These are phyloP conservation scores for Acanthurus lineatus DNA, from an alignment of 2,797 vertebrate species.

Conservation along the genomic window DNA sequence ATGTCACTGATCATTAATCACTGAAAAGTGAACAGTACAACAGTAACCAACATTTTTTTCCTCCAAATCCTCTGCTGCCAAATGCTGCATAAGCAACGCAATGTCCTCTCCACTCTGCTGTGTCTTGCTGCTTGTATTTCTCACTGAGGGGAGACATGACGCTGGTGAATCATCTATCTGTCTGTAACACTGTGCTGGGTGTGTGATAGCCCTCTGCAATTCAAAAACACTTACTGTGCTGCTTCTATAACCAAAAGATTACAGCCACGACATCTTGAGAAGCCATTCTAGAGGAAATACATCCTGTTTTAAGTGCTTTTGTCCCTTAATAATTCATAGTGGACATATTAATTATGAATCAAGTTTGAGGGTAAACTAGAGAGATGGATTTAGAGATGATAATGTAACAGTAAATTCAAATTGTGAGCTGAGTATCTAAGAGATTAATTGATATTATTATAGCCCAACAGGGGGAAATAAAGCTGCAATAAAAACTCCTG, in stretches of 20 bases:
- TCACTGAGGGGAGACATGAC: constrained; percentile 13
- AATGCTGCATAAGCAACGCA: constrained; percentile 29
- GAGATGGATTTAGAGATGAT: constrained; percentile 39
- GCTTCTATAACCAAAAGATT: constrained; percentile 12
- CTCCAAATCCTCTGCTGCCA: constrained; percentile 19
- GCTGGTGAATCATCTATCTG: constrained; percentile 31
- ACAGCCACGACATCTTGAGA: constrained; percentile 9
- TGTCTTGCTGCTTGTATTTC: constrained; percentile 41
- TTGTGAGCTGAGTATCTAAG: constrained; percentile 15
- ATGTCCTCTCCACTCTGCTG: constrained; percentile 41
- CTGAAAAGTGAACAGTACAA: constrained; percentile 30
- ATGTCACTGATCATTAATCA: constrained; percentile 37
- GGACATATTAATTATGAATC: constrained; percentile 70
- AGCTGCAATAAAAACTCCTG: background rate
- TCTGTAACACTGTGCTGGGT: constrained; percentile 18
- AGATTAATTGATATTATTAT: constrained; percentile 22
- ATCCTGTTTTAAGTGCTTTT: constrained; percentile 53
- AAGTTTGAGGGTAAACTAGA: constrained; percentile 48
- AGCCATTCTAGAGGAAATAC: constrained; percentile 24
- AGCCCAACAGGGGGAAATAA: background rate
- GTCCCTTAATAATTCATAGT: constrained; percentile 72
- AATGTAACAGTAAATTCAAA: background rate
- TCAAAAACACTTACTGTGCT: constrained; percentile 1
- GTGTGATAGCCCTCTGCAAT: constrained; percentile 12
- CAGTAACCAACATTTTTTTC: background rate